Percentiles rank a stretch among this genome's conserved stretches.
Conservation (phyloP, 2,797 vertebrate species). For the Poeciliopsis paucimaculata region DNA sequence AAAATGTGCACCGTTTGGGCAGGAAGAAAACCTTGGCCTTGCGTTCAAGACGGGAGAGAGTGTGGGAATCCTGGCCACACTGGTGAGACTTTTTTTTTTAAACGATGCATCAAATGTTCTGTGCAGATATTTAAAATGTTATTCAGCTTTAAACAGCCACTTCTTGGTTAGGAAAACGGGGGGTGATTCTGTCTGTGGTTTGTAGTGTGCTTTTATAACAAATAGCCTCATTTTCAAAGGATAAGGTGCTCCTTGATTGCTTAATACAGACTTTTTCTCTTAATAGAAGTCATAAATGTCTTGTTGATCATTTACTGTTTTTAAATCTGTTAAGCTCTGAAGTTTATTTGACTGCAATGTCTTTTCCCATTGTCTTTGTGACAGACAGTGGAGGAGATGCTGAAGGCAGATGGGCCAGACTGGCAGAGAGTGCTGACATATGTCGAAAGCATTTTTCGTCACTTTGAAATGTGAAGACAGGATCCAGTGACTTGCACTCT, state of each 20-base stretch:
- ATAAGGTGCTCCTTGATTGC: not conserved
- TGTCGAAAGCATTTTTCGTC: constrained; percentile 81
- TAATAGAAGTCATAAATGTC: not conserved
- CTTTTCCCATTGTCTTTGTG: constrained; percentile 10
- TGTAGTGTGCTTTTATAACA: not conserved
- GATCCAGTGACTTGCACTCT: not conserved
- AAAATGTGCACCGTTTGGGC: constrained; percentile 31
- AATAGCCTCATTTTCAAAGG: not conserved
- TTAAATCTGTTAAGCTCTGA: not conserved
- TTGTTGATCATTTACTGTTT: not conserved
- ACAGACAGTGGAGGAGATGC: constrained; percentile 80
- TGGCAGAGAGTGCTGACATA: constrained; percentile 84
- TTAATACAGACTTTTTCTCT: not conserved
- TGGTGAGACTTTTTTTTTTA: constrained; percentile 69
- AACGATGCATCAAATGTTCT: not conserved
- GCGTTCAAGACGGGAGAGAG: constrained; percentile 79
- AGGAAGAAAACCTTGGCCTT: constrained; percentile 79
- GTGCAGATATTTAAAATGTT: not conserved
- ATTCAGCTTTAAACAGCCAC: not conserved
- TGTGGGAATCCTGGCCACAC: constrained; percentile 73
- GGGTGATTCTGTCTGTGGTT: not conserved
- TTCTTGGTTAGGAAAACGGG: not conserved
- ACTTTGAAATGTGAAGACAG: constrained; percentile 81
- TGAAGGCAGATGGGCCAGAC: constrained; percentile 78
- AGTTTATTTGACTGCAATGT: not conserved